Percentiles rank a stretch among this genome's conserved stretches.
These are phyloP conservation scores for Apogon talboti DNA, from an alignment of 2,797 vertebrate species.

Conservation along the genomic window DNA sequence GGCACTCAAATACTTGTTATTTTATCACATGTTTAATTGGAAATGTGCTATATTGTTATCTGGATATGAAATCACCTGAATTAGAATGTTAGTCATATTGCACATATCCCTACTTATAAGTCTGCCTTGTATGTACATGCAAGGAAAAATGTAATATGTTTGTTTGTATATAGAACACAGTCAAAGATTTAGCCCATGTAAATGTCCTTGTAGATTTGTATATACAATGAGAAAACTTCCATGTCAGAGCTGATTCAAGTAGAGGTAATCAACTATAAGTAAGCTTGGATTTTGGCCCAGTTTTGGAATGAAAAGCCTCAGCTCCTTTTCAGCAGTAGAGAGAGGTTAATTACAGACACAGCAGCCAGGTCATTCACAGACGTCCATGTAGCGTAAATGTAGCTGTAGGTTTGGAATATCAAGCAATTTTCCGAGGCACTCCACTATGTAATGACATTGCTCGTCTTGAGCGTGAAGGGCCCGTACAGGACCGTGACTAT, in stretches of 20 bases:
- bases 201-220: constrained; percentile 9
- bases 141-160: neutral
- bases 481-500: constrained; percentile 12
- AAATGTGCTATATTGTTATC: too few species aligned
- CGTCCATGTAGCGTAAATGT: constrained; percentile 2
- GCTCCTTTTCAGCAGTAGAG: constrained; percentile 19
- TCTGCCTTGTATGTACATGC: neutral
- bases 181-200: neutral
- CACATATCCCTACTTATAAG: neutral
- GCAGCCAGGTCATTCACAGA: constrained; percentile 13
- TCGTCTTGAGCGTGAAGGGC: constrained; percentile 33
- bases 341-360: constrained; percentile 25
- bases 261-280: constrained; percentile 12
- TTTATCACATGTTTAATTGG: too few species aligned
- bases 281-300: constrained; percentile 18
- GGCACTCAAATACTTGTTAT: too few species aligned
- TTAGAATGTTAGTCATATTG: too few species aligned
- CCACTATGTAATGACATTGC: constrained; percentile 25
- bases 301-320: constrained; percentile 20
- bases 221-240: constrained; percentile 1
- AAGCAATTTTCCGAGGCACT: neutral
- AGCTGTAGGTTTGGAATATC: constrained; percentile 29
- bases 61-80: too few species aligned
- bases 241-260: constrained; percentile 21
- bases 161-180: neutral